These are phyloP conservation scores for Drosophila bocqueti DNA, from an alignment of 1,140 invertebrate species.

Conservation along the genomic window DNA sequence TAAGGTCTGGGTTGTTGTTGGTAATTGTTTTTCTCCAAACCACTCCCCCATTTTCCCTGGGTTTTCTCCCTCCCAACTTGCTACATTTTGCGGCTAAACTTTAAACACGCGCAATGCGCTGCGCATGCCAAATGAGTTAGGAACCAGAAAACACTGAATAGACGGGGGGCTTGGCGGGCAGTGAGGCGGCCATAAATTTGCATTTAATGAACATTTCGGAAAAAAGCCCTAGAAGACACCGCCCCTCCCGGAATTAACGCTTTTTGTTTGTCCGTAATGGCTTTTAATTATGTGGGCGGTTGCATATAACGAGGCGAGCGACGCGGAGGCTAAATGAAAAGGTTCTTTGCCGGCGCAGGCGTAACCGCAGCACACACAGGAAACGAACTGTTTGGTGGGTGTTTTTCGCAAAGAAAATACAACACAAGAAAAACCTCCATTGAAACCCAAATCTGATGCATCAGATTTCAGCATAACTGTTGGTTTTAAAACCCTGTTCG, in stretches of 20 bases:
- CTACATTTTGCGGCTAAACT: slow-evolving; percentile 70
- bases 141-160: not conserved
- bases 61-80: not conserved
- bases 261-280: slow-evolving; percentile 72
- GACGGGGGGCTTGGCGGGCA: not conserved
- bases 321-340: slow-evolving; percentile 15
- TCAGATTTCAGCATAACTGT: slow-evolving; percentile 42
- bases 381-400: slow-evolving; percentile 61
- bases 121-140: slow-evolving; percentile 75
- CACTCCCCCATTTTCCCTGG: slow-evolving; percentile 10
- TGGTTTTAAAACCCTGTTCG: slow-evolving; percentile 25
- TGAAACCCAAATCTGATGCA: slow-evolving; percentile 27
- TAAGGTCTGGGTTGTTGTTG: slow-evolving; percentile 20
- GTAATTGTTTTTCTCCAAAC: slow-evolving; percentile 77
- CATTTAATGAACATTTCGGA: slow-evolving; percentile 77
- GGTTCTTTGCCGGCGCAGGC: slow-evolving; percentile 55
- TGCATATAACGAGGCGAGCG: slow-evolving; percentile 26
- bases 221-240: slow-evolving; percentile 36
- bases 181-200: slow-evolving; percentile 67
- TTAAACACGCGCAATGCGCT: slow-evolving; percentile 76
- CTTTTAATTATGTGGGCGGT: slow-evolving; percentile 77
- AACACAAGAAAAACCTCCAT: slow-evolving; percentile 9
- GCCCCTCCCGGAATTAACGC: slow-evolving; percentile 48
- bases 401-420: slow-evolving; percentile 20
- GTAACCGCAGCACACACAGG: slow-evolving; percentile 64